Evolutionary conservation across 2,797 vertebrate genomes (phyloP), one percentile per base, ranked within the genome.

Genomic region (Phrynocephalus forsythii): DNA sequence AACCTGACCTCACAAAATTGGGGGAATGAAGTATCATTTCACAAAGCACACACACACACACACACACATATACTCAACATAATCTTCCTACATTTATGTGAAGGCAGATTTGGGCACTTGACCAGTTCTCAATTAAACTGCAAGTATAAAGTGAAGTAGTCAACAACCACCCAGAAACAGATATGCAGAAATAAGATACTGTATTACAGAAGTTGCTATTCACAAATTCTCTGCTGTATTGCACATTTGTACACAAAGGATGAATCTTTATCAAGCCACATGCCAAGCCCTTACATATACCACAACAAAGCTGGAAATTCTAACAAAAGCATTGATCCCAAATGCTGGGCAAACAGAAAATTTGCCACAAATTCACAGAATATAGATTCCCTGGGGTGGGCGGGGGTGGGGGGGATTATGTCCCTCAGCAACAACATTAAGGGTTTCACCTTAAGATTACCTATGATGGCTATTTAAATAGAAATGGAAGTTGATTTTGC

Each of bases 391-490:
- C 15, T 63, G 72, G n/a, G 1, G 2, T 7, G 67, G 88, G 85
- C 68, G 73, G 0, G 48, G 52, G 72, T 16, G 33, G 33, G 38
- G 85, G 71, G 73, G 0, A 50, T 77, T 92, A 82, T 91, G 60
- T 30, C 66, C 28, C 24, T 60, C 30, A 82, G 28, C 88, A 16
- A 44, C 77, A 83, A 30, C 89, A 87, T 87, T 78, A 77, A 67
- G 83, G 88, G 92, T 56, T 44, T 66, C 82, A 76, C 87, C 5
- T 68, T 10, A 91, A 83, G 78, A 88, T 88, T 88, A 30, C 78
- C 76, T 88, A 93, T 75, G 93, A 92, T 92, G 90, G 28, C 77
- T 72, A 89, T 75, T 69, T 91, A 89, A 92, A 82, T 48, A 89
- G n/a, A 91, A 88, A 81, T 88, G 81, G 82, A 85, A 87, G 6